These are phyloP conservation scores for Australoheros scitulus DNA, from an alignment of 2,113 vertebrate species.

Conservation along the genomic window DNA sequence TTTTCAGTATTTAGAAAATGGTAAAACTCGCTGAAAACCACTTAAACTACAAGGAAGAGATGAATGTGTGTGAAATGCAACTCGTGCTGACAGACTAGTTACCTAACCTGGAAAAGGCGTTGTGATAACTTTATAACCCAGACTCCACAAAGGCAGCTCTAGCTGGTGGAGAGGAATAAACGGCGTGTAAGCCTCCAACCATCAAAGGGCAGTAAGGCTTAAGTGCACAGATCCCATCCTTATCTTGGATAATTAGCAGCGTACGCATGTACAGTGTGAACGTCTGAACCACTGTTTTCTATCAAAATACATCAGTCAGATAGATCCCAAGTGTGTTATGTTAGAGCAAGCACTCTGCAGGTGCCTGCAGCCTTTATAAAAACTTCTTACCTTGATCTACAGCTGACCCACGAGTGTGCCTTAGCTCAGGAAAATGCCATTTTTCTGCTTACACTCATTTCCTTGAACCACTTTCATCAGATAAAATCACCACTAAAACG, in stretches of 20 bases:
- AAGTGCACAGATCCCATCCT: background rate
- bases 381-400: background rate
- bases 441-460: background rate
- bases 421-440: no score
- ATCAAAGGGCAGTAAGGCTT: background rate
- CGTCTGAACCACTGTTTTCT: background rate
- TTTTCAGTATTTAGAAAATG: background rate
- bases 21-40: background rate
- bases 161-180: background rate
- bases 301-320: background rate
- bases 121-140: background rate
- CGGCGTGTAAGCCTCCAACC: fast-evolving
- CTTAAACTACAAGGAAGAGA: background rate
- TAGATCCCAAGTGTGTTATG: background rate
- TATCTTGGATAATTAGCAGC: background rate
- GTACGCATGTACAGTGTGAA: background rate
- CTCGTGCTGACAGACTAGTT: background rate
- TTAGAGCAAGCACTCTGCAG: background rate
- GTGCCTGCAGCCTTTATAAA: background rate
- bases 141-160: no score
- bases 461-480: background rate
- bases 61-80: background rate
- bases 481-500: background rate
- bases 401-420: fast-evolving
- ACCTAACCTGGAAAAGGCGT: background rate